Evolutionary conservation across 64 coral and sea anemone genomes (phyloP).

Genomic region (Cladopsammia gracilis): DNA sequence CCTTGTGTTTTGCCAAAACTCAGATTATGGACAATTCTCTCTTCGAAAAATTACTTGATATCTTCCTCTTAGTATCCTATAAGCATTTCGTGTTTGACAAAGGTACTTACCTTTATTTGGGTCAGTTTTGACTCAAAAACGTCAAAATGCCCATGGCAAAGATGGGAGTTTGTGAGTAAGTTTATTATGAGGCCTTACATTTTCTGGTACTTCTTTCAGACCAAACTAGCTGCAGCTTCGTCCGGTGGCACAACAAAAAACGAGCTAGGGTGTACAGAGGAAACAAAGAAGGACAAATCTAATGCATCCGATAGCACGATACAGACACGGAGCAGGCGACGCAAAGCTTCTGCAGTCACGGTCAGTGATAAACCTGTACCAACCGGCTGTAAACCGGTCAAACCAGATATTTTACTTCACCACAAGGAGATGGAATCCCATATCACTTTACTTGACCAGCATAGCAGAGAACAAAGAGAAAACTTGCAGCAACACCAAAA

Average conservation of each 20-base stretch:
- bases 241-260: not conserved
- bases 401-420: slow-evolving; percentile 82
- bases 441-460: slow-evolving; percentile 82
- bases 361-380: not conserved
- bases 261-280: not conserved
- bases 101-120: no score
- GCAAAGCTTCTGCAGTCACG: slow-evolving; percentile 11
- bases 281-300: not conserved
- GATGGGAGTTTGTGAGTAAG: no score
- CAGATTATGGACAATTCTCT: no score
- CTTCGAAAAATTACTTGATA: no score
- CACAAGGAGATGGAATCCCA: slow-evolving; percentile 85
- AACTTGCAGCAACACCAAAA: slow-evolving; percentile 81
- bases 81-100: no score
- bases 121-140: no score
- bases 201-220: not conserved
- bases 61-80: no score
- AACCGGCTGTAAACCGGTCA: not conserved
- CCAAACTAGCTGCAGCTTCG: not conserved
- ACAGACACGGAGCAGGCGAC: slow-evolving; percentile 56
- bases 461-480: slow-evolving; percentile 88
- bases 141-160: no score
- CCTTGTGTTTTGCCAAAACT: no score
- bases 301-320: slow-evolving; percentile 4
- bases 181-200: not conserved